Conservation (phyloP, 2,113 vertebrate species). For the Peromyscus maniculatus region DNA sequence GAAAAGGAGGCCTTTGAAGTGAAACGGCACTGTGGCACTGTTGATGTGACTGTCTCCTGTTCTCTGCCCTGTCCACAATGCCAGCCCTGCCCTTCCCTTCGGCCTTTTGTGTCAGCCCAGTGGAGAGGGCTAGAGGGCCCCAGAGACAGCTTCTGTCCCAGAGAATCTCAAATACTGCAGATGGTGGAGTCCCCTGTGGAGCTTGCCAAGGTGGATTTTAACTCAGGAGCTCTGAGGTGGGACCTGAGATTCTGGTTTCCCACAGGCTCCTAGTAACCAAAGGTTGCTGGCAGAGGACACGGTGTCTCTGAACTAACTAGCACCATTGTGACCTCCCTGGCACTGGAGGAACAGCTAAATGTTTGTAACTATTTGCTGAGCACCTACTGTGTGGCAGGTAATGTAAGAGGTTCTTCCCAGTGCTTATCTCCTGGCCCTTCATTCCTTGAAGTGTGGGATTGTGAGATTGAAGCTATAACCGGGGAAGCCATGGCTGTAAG, state of each 20-base stretch:
- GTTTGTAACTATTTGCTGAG: background rate
- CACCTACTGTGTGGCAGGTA: background rate
- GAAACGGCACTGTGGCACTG: background rate
- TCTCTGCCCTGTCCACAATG: background rate
- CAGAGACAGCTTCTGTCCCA: background rate
- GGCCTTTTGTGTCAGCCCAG: background rate
- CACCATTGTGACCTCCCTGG: background rate
- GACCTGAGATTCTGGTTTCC: background rate
- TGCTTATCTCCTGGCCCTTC: background rate
- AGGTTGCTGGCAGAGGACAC: background rate
- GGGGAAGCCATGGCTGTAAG: background rate
- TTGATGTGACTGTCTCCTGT: fast-evolving
- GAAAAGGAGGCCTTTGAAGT: background rate
- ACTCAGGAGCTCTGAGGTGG: background rate
- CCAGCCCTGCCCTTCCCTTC: background rate
- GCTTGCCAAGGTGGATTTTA: background rate
- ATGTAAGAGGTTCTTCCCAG: background rate
- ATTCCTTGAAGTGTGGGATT: background rate
- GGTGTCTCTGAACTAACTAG: background rate
- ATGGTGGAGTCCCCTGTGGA: background rate
- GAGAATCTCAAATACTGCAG: background rate
- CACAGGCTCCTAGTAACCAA: background rate
- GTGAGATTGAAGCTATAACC: background rate
- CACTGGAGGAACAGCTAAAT: background rate
- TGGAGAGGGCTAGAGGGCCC: background rate